These are phyloP conservation scores for Argyrosomus japonicus DNA, from an alignment of 2,113 vertebrate genomes.

Conservation along the genomic window DNA sequence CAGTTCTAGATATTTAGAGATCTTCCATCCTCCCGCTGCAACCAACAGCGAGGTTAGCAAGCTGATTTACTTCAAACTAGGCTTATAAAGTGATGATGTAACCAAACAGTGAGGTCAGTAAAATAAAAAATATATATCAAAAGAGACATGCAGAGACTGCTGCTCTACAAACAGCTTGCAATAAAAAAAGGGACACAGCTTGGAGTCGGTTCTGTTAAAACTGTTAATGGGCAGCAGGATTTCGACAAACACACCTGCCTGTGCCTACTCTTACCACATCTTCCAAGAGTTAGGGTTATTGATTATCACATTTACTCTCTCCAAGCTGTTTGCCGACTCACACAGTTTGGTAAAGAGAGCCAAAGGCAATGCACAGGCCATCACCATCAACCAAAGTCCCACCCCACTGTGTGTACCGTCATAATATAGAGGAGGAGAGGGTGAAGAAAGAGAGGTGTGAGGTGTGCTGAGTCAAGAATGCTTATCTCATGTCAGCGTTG, in stretches of 20 bases:
- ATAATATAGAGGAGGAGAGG: no score
- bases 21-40: not conserved
- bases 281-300: no score
- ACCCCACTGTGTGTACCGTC: no score
- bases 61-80: not conserved
- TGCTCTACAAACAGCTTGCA: not conserved
- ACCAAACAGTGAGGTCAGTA: not conserved
- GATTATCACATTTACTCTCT: no score
- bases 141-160: not conserved
- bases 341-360: no score
- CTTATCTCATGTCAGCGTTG: no score
- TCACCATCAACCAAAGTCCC: no score
- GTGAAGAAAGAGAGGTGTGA: no score
- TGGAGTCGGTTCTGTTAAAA: not conserved
- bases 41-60: not conserved
- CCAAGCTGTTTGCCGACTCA: no score
- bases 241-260: not conserved
- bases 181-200: not conserved
- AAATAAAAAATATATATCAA: not conserved
- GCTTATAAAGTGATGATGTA: not conserved
- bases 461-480: no score
- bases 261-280: not conserved
- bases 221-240: not conserved
- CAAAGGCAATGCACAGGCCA: no score
- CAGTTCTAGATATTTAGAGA: not conserved